These are phyloP conservation scores for Sigmodon hispidus DNA, from an alignment of 2,113 vertebrate species.

Conservation along the genomic window DNA sequence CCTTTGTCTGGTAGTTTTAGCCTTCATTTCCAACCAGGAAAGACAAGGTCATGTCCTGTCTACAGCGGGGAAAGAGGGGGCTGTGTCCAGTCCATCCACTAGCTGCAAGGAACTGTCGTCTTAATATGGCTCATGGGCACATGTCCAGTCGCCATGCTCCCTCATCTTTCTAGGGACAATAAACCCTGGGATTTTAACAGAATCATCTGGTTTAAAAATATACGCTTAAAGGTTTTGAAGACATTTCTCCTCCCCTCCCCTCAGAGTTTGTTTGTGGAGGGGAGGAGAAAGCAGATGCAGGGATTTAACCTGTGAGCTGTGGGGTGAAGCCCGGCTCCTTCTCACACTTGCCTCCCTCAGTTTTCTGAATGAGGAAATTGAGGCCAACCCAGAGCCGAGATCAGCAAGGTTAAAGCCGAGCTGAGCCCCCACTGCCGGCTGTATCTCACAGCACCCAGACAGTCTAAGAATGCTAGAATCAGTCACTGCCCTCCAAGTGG, in stretches of 20 bases:
- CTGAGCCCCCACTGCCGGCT: background rate
- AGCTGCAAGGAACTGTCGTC: fast-evolving
- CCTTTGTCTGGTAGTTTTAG: background rate
- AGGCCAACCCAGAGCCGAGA: conserved; percentile 12
- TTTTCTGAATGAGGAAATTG: background rate
- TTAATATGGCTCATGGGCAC: background rate
- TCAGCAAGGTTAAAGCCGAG: background rate
- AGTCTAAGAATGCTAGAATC: background rate
- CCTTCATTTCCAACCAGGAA: background rate
- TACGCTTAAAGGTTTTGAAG: background rate
- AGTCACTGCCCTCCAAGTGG: fast-evolving
- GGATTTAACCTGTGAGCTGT: background rate
- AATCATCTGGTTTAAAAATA: conserved; percentile 21
- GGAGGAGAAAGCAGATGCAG: fast-evolving
- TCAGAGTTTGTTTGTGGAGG: background rate
- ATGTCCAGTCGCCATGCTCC: background rate
- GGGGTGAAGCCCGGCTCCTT: background rate
- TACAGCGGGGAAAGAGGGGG: background rate
- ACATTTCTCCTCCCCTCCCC: too few species aligned
- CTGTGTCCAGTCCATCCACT: too few species aligned
- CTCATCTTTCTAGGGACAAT: background rate
- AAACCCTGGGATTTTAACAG: background rate
- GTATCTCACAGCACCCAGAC: background rate
- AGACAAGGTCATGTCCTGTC: background rate
- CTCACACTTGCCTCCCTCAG: background rate